A percentile compares a stretch with the other conserved stretches of the same genome.
Conservation (phyloP, 2,888 invertebrate species). For the Dolichopus griseipennis region DNA sequence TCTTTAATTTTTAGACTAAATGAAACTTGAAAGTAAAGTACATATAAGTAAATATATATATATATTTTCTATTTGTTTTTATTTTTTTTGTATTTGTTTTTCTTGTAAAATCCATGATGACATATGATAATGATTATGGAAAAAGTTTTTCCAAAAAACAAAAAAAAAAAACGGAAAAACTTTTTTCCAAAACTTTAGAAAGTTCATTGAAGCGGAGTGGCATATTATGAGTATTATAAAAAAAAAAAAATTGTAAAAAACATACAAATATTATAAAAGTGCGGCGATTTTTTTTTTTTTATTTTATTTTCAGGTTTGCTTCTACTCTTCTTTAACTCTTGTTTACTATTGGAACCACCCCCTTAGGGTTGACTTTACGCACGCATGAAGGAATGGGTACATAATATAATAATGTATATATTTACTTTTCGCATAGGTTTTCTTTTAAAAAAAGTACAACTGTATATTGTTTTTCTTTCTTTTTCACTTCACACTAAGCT, state of each 20-base stretch:
- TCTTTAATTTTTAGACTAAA: too few species aligned
- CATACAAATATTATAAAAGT: not conserved
- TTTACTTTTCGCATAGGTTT: not conserved
- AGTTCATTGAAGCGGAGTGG: not conserved
- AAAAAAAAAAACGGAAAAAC: not conserved
- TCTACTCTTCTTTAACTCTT: not conserved
- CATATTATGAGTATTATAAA: not conserved
- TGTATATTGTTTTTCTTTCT: not conserved
- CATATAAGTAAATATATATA: too few species aligned
- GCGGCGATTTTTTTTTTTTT: not conserved
- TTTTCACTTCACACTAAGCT: too few species aligned
- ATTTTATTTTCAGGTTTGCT: not conserved
- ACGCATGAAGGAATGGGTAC: not conserved
- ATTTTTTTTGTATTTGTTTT: too few species aligned
- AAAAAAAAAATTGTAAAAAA: not conserved
- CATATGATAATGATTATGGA: slow-evolving; percentile 4
- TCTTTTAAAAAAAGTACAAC: not conserved
- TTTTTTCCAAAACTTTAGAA: not conserved
- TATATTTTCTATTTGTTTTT: too few species aligned
- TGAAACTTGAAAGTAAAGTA: too few species aligned
- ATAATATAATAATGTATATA: not conserved
- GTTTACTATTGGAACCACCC: not conserved
- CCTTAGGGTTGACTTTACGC: not conserved
- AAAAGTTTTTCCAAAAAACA: not conserved
- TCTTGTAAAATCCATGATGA: not conserved